Base-by-base conservation (phyloP, 2,888 invertebrate species). In the Smittia sp. region DNA sequence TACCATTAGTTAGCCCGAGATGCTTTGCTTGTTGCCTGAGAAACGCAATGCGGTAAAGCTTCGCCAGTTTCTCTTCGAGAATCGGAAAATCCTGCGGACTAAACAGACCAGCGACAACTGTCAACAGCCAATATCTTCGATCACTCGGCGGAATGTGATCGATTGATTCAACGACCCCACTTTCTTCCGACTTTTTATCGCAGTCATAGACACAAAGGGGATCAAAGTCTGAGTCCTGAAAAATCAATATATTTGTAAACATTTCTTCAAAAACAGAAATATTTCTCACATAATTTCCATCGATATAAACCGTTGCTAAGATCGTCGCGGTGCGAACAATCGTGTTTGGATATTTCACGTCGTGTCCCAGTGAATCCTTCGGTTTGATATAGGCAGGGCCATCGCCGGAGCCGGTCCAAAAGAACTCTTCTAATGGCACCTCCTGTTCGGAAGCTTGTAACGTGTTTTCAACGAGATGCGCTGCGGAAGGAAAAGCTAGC, bases 391-490 rank as follows among this genome's bases (percentile, higher is more conserved):
- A 82, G 0, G 86, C 85, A 0, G 90, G 89, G 0, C 91, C 93
- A 79, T 93, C 93, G 0, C 93, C 93, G 0, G 91, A 91, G 0
- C 93, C 93, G 0, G 92, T 92, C 94, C 94, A 94, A 81, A 94
- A 91, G 82, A 94, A 94, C 80, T 94, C 93, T 78, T 93, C 93
- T 74, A 94, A 78, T 38, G 80, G 81, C 1, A 83, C 79, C 75
- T 83, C 81, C 73, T 82, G 80, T 67, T 81, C 75, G 1, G 76
- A 63, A 27, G 38, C 62, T 27, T 74, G 73, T n/a, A 75, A 18
- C 70, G 27, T 11, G 25, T 70, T 75, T 70, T 75, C 74, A 0
- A 73, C 58, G 1, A 74, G 38, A 66, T 73, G 67, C 4, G 54
- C 73, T 20, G 52, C 74, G 73, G 54, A 24, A 22, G 2, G 22